Percentiles rank a stretch among this genome's conserved stretches.
These are phyloP conservation scores for Echinometra lucunter DNA, from an alignment of 53 echinoderm and acorn worm genomes.

Conservation along the genomic window DNA sequence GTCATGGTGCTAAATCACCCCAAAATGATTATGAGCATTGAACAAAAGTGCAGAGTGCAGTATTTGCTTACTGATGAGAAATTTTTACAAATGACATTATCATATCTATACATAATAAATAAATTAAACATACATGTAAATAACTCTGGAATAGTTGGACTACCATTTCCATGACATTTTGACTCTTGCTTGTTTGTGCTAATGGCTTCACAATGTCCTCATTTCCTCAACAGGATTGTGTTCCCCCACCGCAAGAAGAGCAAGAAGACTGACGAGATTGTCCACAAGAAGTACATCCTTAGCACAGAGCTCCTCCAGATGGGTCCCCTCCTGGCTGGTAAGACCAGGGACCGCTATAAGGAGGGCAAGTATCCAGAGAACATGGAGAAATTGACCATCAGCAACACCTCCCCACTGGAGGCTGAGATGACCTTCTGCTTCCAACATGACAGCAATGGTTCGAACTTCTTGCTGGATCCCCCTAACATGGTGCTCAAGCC, in stretches of 20 bases:
- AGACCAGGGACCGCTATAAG: constrained; percentile 97
- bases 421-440: constrained; percentile 97
- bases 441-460: constrained; percentile 92
- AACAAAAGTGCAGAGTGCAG: too few species aligned
- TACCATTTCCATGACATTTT: not conserved
- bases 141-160: too few species aligned
- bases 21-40: too few species aligned
- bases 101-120: too few species aligned
- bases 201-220: not conserved
- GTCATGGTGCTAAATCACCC: too few species aligned
- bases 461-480: constrained; percentile 94
- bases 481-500: constrained; percentile 90
- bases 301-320: constrained; percentile 94
- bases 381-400: constrained; percentile 93
- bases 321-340: constrained; percentile 97
- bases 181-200: not conserved
- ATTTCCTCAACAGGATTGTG: constrained; percentile 79
- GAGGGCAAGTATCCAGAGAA: constrained; percentile 99
- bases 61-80: too few species aligned
- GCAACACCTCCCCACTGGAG: constrained; percentile 96
- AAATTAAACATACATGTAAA: too few species aligned
- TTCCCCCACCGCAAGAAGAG: constrained; percentile 99
- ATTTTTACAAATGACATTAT: too few species aligned
- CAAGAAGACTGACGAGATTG: constrained; percentile 92
- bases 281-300: constrained; percentile 98